These are phyloP conservation scores for Spheniscus humboldti DNA, from an alignment of 2,797 vertebrate species.

Conservation along the genomic window DNA sequence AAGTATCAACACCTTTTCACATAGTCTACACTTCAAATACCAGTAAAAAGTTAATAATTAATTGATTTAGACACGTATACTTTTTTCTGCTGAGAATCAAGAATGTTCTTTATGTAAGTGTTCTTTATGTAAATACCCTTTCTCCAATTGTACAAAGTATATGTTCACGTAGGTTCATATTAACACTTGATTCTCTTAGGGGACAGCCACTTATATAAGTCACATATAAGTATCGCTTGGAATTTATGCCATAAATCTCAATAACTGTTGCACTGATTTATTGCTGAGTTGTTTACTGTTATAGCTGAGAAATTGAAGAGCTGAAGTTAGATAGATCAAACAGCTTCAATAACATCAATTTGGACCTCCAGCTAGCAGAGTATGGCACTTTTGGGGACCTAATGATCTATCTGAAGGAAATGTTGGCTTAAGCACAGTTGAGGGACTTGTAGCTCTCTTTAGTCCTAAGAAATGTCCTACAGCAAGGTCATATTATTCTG, in stretches of 20 bases:
- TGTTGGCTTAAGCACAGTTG: background rate
- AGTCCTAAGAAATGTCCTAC: background rate
- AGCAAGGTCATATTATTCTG: background rate
- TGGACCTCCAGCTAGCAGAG: background rate
- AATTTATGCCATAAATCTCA: background rate
- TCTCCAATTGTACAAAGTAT: background rate
- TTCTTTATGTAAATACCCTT: background rate
- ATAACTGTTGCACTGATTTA: background rate
- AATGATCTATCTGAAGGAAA: background rate
- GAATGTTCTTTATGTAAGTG: background rate
- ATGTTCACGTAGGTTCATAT: background rate
- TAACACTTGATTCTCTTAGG: background rate
- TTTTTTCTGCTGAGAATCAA: background rate
- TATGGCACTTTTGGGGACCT: background rate
- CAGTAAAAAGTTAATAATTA: background rate
- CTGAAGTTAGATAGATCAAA: background rate
- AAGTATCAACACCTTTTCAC: background rate
- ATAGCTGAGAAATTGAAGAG: background rate
- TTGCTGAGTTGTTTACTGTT: background rate
- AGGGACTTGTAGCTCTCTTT: background rate
- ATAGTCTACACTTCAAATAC: background rate
- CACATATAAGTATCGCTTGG: background rate
- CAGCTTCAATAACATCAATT: background rate
- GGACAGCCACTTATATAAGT: background rate
- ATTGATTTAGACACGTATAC: background rate